Percentiles rank a stretch among this genome's conserved stretches.
Conservation (phyloP, 2,797 vertebrate genomes). For the Spinus pinus region DNA sequence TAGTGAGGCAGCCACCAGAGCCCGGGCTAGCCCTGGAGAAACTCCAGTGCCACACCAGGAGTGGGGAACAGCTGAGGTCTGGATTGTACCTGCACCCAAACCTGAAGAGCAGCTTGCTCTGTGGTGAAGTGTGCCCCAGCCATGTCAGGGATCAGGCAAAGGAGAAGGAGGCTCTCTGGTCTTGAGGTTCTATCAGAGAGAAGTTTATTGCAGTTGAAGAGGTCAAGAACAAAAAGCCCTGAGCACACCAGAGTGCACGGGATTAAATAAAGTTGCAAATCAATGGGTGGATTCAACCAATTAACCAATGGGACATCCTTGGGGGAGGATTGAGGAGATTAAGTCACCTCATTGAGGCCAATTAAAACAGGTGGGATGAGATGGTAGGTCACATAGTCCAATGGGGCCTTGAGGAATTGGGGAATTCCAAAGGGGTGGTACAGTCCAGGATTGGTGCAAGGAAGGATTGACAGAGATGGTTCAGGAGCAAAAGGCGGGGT, state of each 20-base stretch:
- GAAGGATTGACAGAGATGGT: neutral
- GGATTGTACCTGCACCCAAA: neutral
- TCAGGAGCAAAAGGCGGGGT: rapidly evolving
- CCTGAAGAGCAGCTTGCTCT: neutral
- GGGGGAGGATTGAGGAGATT: neutral
- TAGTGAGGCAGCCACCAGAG: neutral
- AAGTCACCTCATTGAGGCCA: neutral
- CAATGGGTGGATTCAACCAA: neutral
- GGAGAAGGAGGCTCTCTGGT: neutral
- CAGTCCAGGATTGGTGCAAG: neutral
- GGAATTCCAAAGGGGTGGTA: neutral
- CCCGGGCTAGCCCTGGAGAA: neutral
- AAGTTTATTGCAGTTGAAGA: rapidly evolving
- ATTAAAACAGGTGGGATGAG: neutral
- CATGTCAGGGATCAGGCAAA: rapidly evolving
- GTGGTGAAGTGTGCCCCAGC: neutral
- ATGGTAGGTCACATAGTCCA: neutral
- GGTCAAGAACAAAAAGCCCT: neutral
- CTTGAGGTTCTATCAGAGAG: neutral
- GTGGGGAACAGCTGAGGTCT: neutral
- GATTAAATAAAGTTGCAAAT: neutral
- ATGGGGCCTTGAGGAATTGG: neutral
- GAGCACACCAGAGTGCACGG: rapidly evolving
- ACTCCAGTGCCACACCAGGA: neutral
- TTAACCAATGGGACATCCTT: neutral